Percentiles rank a stretch among this genome's conserved stretches.
phyloP scores from a whole-genome alignment of 1,140 invertebrate species.

The Cotesia vestalis region DNA sequence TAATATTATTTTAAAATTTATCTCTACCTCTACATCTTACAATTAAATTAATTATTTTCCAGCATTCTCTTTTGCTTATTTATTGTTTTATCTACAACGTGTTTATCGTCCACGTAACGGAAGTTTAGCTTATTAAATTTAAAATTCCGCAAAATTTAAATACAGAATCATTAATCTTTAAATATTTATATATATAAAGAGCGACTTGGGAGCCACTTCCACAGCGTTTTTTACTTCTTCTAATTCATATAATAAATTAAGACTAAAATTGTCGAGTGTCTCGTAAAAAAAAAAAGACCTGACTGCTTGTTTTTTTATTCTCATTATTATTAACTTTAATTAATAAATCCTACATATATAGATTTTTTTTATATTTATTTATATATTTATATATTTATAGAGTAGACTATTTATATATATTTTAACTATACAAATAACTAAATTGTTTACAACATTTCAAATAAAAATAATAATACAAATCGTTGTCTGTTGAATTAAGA shows the following conservation, averaged over 20 bases:
- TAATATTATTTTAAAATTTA: background rate
- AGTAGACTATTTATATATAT: conserved; percentile 25
- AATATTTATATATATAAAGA: background rate
- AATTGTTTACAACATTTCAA: conserved; percentile 41
- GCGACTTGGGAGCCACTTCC: conserved; percentile 12
- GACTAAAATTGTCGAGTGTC: background rate
- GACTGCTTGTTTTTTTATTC: background rate
- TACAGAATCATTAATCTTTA: background rate
- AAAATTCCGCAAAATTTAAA: background rate
- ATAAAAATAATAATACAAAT: conserved; percentile 60
- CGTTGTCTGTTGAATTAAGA: conserved; percentile 65
- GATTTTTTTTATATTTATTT: conserved; percentile 19
- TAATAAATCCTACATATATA: too few relatives aligned
- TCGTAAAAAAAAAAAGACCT: conserved; percentile 21
- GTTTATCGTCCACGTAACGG: background rate
- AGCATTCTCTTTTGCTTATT: too few relatives aligned
- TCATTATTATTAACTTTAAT: too few relatives aligned
- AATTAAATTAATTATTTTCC: background rate
- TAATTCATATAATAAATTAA: conserved; percentile 4
- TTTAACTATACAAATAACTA: conserved; percentile 3
- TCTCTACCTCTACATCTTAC: conserved; percentile 3
- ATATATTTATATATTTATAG: conserved; percentile 32
- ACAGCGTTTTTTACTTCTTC: background rate
- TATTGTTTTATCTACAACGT: conserved; percentile 12
- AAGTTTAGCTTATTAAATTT: background rate